These are phyloP conservation scores for Perca schrenkii DNA, from an alignment of 2,113 vertebrate genomes.

Conservation along the genomic window DNA sequence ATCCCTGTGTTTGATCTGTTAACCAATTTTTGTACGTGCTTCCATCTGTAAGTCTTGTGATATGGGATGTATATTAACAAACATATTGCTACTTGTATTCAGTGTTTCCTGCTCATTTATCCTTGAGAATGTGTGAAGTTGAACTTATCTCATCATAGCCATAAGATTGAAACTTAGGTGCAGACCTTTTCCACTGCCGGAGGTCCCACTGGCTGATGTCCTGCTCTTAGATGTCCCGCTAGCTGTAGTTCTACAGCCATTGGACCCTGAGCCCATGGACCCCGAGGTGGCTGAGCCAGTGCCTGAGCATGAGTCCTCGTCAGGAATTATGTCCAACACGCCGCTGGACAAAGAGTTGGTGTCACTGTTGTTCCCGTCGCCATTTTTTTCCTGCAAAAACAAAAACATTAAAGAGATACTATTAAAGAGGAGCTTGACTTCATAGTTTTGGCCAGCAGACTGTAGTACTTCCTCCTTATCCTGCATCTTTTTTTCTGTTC, in stretches of 20 bases:
- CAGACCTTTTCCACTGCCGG: conserved; percentile 88
- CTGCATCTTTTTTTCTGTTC: neutral
- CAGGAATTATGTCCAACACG: conserved; percentile 90
- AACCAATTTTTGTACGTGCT: neutral
- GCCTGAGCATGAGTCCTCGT: conserved; percentile 89
- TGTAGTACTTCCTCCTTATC: conserved; percentile 2
- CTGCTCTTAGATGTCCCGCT: conserved; percentile 74
- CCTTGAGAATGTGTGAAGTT: neutral
- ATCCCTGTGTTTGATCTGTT: too few relatives aligned
- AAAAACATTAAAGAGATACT: conserved; percentile 10
- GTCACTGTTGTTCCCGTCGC: conserved; percentile 84
- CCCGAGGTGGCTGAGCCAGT: conserved; percentile 88
- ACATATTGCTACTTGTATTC: neutral
- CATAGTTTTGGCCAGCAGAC: neutral
- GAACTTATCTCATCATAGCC: neutral
- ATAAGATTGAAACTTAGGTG: neutral
- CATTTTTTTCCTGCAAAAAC: conserved; percentile 65
- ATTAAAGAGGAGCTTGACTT: conserved; percentile 28
- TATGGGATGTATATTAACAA: neutral
- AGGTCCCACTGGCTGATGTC: conserved; percentile 72
- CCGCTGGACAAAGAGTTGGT: conserved; percentile 90
- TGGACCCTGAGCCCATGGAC: conserved; percentile 90
- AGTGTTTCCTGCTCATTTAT: neutral
- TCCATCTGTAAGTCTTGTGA: neutral
- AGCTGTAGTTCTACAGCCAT: conserved; percentile 82